A percentile compares a stretch with the other conserved stretches of the same genome.
Evolutionary conservation across 2,113 vertebrate genomes (phyloP).

Genomic region (Bufo bufo): DNA sequence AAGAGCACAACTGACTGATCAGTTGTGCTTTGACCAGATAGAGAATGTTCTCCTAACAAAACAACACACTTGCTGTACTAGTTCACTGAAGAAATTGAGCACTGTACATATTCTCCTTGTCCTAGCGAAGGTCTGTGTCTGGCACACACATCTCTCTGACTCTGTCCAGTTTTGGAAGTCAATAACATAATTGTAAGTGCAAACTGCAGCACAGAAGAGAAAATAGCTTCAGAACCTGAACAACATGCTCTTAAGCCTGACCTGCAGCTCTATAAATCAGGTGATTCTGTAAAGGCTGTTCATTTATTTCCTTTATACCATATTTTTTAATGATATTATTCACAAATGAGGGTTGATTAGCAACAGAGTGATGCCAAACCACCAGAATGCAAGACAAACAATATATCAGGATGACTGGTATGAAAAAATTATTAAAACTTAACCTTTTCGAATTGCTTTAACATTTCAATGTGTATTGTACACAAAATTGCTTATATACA

Average conservation of each 20-base stretch:
- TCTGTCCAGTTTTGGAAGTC: not conserved
- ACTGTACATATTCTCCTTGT: conserved; percentile 10
- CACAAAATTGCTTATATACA: too few species aligned
- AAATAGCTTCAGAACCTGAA: conserved; percentile 13
- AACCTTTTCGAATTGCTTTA: too few species aligned
- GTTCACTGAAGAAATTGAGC: not conserved
- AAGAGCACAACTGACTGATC: not conserved
- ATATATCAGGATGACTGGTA: too few species aligned
- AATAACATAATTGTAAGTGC: not conserved
- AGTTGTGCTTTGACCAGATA: not conserved
- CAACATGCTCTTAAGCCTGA: conserved; percentile 15
- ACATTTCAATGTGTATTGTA: too few species aligned
- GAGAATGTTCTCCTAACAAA: conserved; percentile 1
- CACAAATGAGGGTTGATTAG: too few species aligned
- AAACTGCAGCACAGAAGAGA: not conserved
- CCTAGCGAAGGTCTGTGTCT: not conserved
- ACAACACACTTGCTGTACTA: not conserved
- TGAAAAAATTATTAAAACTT: too few species aligned
- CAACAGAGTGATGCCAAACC: too few species aligned
- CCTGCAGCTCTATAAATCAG: not conserved
- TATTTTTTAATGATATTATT: not conserved
- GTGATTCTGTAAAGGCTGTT: not conserved
- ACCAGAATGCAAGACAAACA: too few species aligned
- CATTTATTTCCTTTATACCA: not conserved
- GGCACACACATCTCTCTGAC: conserved; percentile 1